Conservation (phyloP, 2,113 vertebrate species). For the Microtus pennsylvanicus region DNA sequence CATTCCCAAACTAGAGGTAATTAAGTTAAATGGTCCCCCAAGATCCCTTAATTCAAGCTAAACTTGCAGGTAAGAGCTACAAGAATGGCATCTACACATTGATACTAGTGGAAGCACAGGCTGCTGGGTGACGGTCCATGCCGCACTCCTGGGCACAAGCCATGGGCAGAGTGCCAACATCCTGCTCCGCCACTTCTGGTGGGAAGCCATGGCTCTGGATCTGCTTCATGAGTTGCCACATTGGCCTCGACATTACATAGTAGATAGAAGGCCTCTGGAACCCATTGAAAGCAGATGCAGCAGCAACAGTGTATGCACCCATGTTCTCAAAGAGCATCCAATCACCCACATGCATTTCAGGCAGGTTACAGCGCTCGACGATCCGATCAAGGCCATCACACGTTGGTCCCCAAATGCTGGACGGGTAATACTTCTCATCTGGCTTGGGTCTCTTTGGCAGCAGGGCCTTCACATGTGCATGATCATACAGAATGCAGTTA, state of each 20-base stretch:
- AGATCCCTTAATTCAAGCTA: slow-evolving; percentile 83
- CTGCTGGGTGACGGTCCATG: too few species aligned
- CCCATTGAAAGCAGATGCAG: slow-evolving; percentile 98
- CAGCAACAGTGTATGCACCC: slow-evolving; percentile 98
- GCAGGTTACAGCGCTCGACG: slow-evolving; percentile 93
- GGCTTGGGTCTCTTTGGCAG: slow-evolving; percentile 96
- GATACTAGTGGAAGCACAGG: too few species aligned
- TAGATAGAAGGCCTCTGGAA: slow-evolving; percentile 96
- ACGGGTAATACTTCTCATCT: slow-evolving; percentile 93
- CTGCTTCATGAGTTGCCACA: slow-evolving; percentile 95
- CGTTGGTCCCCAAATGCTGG: slow-evolving; percentile 98
- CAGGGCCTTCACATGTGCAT: slow-evolving; percentile 94
- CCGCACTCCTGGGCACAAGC: too few species aligned
- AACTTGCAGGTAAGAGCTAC: slow-evolving; percentile 9
- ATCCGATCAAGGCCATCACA: slow-evolving; percentile 98
- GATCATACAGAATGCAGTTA: slow-evolving; percentile 97
- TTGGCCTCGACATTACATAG: slow-evolving; percentile 93
- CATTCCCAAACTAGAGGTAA: slow-evolving; percentile 84
- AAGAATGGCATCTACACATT: too few species aligned
- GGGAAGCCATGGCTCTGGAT: slow-evolving; percentile 88
- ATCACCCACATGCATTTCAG: slow-evolving; percentile 95
- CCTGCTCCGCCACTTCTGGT: too few species aligned
- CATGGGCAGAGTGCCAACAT: too few species aligned
- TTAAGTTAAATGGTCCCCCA: slow-evolving; percentile 88
- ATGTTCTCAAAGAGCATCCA: slow-evolving; percentile 99